Evolutionary conservation across 2,888 invertebrate genomes (phyloP).

Genomic region (Melipona bicolor): DNA sequence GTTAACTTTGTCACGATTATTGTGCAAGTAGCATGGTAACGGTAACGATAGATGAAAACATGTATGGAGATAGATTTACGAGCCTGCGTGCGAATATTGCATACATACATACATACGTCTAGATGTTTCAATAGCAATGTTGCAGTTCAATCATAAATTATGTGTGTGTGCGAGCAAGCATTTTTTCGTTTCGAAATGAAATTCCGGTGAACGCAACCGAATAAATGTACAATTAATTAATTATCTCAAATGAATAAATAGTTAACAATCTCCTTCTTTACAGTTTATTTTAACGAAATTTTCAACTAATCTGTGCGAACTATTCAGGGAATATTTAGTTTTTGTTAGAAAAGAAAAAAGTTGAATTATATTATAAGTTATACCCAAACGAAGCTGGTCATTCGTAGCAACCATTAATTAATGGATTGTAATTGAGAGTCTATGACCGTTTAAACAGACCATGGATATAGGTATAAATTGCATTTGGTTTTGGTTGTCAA

Average conservation of each 20-base stretch:
- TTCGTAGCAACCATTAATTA: not conserved
- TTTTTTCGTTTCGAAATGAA: not conserved
- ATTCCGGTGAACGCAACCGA: not conserved
- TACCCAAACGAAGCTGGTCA: too few species aligned
- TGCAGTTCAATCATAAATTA: not conserved
- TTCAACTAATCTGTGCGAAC: not conserved
- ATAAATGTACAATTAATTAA: not conserved
- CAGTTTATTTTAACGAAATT: not conserved
- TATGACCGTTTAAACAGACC: not conserved
- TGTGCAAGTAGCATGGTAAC: not conserved
- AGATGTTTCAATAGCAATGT: not conserved
- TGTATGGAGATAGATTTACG: constrained; percentile 10
- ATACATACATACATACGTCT: too few species aligned
- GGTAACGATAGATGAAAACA: not conserved
- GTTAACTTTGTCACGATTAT: not conserved
- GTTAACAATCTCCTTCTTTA: not conserved
- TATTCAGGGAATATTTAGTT: not conserved
- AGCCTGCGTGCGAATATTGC: not conserved
- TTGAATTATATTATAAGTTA: not conserved
- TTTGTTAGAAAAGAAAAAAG: not conserved
- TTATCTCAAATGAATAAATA: not conserved
- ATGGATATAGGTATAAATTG: constrained; percentile 8
- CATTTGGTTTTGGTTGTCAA: not conserved
- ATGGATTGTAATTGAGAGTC: not conserved
- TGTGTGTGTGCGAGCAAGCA: too few species aligned